Evolutionary conservation across 2,113 vertebrate genomes (phyloP).

Genomic region (Neogobius melanostomus): DNA sequence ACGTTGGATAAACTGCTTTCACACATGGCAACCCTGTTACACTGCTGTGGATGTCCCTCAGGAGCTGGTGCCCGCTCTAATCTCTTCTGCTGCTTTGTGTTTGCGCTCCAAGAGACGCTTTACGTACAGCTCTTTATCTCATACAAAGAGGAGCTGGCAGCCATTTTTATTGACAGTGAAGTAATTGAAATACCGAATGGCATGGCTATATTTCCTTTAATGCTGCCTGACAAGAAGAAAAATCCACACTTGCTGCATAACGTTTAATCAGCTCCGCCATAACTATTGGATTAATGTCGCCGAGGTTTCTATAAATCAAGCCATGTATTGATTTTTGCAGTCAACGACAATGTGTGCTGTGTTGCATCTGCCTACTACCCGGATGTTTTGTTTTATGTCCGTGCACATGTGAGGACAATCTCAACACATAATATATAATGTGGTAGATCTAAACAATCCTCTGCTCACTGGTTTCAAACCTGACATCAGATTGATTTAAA

Average conservation of each 20-base stretch:
- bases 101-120: slow-evolving; percentile 21
- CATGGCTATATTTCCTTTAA: slow-evolving; percentile 6
- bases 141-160: neutral
- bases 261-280: slow-evolving; percentile 19
- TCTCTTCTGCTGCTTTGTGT: slow-evolving; percentile 24
- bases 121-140: neutral
- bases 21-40: slow-evolving; percentile 34
- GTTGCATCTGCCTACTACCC: slow-evolving; percentile 6
- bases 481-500: slow-evolving; percentile 24
- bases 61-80: slow-evolving; percentile 23
- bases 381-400: slow-evolving; percentile 10
- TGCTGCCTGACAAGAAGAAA: slow-evolving; percentile 32
- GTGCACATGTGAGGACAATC: neutral
- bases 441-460: slow-evolving; percentile 20
- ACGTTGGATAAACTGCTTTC: slow-evolving; percentile 8
- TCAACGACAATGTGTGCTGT: slow-evolving; percentile 7
- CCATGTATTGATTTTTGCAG: slow-evolving; percentile 5
- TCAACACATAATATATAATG: slow-evolving; percentile 5
- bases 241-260: slow-evolving; percentile 16
- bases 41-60: slow-evolving; percentile 20
- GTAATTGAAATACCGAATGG: slow-evolving; percentile 3
- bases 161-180: slow-evolving; percentile 8
- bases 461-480: slow-evolving; percentile 18
- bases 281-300: slow-evolving; percentile 9
- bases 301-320: neutral